Evolutionary conservation across 2,113 vertebrate species (phyloP).

Genomic region (Eulemur rufifrons): DNA sequence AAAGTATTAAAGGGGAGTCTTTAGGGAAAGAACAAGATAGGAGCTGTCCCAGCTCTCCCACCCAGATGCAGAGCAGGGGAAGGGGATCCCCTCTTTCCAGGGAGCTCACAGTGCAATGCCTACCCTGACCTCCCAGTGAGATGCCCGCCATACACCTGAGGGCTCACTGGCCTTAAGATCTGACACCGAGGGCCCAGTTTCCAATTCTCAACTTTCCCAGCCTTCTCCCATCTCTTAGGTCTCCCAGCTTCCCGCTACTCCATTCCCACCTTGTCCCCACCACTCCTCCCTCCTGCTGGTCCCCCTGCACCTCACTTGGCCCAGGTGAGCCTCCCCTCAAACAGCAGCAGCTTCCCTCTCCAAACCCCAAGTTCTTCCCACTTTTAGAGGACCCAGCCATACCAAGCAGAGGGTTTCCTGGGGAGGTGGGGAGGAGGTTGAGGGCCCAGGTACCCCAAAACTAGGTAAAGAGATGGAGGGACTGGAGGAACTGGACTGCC

Average conservation of each 20-base stretch:
- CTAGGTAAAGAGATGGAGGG: background rate
- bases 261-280: background rate
- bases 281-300: background rate
- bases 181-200: background rate
- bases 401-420: background rate
- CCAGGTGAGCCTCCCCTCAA: background rate
- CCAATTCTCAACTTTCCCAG: background rate
- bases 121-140: background rate
- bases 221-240: background rate
- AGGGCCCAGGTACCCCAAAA: background rate
- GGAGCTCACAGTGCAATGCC: too few relatives aligned
- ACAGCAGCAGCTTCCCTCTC: background rate
- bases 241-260: background rate
- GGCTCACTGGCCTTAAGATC: background rate
- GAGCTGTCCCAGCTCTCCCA: background rate
- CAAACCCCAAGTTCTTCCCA: constrained; percentile 17
- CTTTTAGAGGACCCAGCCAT: background rate
- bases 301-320: background rate
- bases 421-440: background rate
- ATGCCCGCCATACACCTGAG: background rate
- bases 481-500: too few relatives aligned
- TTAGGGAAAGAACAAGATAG: background rate
- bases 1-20: background rate
- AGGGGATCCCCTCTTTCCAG: background rate
- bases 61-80: background rate